Base-by-base conservation (phyloP, 2,113 vertebrate genomes). In the Tamias sibiricus region DNA sequence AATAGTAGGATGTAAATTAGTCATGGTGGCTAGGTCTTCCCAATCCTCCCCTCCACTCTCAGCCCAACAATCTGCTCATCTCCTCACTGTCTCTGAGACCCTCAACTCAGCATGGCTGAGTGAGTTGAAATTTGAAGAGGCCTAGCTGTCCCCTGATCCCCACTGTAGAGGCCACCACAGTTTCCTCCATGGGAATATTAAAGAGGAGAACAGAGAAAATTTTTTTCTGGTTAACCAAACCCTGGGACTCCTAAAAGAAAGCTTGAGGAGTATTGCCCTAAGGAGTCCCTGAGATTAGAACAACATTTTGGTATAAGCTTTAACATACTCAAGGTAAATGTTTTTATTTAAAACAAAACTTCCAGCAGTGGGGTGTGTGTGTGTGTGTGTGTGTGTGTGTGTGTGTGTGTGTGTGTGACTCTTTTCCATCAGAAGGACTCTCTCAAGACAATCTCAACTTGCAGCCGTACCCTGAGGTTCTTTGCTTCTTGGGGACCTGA, bases 311-410 rank as follows among this genome's bases (percentile, higher is more conserved):
- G 20, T 68, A 57, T 57, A 47, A 87, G 90, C 24, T 57, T 66
- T 75, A 72, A 16, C 42, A 69, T 30, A 74, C 32, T 57, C 76
- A 47, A 37, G 13, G 22, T 74, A 49, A 89, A 6, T 40, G 28
- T 37, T 44, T 87, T 71, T 30, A 19, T 84, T 77, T 84, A 85
- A 89, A 90, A 54, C 32, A 69, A 62, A 62, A 62, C 59, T 62
- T 81, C 28, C 47, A 1, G 32, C 3, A 37, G 8, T 35, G 0
- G 35, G 11, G 12, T 10, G 24, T 26, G 0, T 28, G 0, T 47
- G 54, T 49, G 12, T 10, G 24, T 26, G 0, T 28, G 0, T 47
- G 54, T 49, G 12, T 10, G 24, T 26, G 0, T 28, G 0, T 47
- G 54, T 49, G 12, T 10, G 24, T 26, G 0, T 49, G 12, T 10